These are phyloP conservation scores for Drosophila melanogaster DNA, from an alignment of 1,140 invertebrate genomes.

Conservation along the genomic window Release_6_plus_ISO1_MT NC_004354.4:12647001-12647500, in stretches of 20 bases:
- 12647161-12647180: conserved; percentile 16
- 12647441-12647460: conserved; percentile 25
- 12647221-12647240: conserved; percentile 35
- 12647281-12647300: conserved; percentile 33
- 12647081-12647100: conserved; percentile 9
- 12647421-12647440: conserved; percentile 20
- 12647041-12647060: conserved; percentile 26
- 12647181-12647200: conserved; percentile 18
- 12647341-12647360: conserved; percentile 44
- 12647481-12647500: conserved; percentile 12
- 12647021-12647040: conserved; percentile 30
- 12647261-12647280: conserved; percentile 33
- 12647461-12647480: conserved; percentile 23
- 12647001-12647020: conserved; percentile 29
- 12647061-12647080: conserved; percentile 27
- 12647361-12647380: conserved; percentile 47
- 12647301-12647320: conserved; percentile 36
- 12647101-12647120: conserved; percentile 23
- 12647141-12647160: conserved; percentile 22
- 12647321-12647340: conserved; percentile 35
- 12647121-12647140: conserved; percentile 31
- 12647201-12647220: conserved; percentile 17
- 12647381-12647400: conserved; percentile 37
- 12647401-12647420: conserved; percentile 16
- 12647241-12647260: conserved; percentile 38